Conservation (phyloP, 2,888 invertebrate genomes). For the Sclerodermus sp. region DNA sequence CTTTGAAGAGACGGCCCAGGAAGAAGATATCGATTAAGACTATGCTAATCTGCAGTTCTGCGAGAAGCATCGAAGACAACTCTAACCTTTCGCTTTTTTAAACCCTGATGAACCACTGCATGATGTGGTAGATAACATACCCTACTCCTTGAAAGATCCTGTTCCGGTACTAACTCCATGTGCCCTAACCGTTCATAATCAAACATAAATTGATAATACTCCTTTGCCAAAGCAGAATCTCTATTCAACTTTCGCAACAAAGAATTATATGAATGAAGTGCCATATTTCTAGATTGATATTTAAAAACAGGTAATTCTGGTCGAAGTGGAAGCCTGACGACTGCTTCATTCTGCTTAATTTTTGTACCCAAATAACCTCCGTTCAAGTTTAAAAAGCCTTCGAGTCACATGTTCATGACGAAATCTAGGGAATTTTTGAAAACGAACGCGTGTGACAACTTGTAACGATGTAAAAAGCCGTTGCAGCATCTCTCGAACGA, state of each 20-base stretch:
- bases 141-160: background rate
- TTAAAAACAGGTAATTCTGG: background rate
- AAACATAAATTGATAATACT: slow-evolving; percentile 5
- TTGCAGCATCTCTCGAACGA: too few relatives aligned
- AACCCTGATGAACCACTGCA: background rate
- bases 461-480: too few relatives aligned
- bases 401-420: too few relatives aligned
- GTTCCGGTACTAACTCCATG: slow-evolving; percentile 2
- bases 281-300: slow-evolving; percentile 3
- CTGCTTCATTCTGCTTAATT: too few relatives aligned
- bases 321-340: slow-evolving; percentile 1
- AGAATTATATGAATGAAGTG: background rate
- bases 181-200: slow-evolving; percentile 10
- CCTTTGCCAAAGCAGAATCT: background rate
- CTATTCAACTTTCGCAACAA: background rate
- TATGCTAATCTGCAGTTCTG: background rate
- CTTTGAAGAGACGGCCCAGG: slow-evolving; percentile 9
- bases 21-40: slow-evolving; percentile 10
- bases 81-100: slow-evolving; percentile 3
- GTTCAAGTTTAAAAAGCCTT: too few relatives aligned
- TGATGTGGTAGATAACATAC: slow-evolving; percentile 13
- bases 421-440: too few relatives aligned
- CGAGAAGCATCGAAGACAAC: slow-evolving; percentile 15
- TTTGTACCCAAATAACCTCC: too few relatives aligned
- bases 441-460: too few relatives aligned